A percentile compares a stretch with the other conserved stretches of the same genome.
Conservation (phyloP, 1,140 invertebrate species). For the Sycophila sp. region DNA sequence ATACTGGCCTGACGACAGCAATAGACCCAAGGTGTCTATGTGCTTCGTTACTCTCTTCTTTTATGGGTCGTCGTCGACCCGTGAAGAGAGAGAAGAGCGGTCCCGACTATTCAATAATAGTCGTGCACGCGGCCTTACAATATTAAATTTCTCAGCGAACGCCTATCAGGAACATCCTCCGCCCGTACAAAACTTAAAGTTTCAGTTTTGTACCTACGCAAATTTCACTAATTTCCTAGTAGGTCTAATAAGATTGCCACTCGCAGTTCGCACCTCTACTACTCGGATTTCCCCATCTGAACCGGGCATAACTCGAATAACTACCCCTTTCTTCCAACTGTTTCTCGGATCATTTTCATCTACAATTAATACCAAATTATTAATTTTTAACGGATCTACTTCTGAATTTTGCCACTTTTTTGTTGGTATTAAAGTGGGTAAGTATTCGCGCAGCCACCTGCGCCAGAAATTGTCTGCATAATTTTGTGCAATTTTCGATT, state of each 20-base stretch:
- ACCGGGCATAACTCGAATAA: not conserved
- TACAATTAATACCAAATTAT: conserved; percentile 6
- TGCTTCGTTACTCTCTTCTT: too few relatives aligned
- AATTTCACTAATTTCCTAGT: not conserved
- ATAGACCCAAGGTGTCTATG: too few relatives aligned
- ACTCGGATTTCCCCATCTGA: not conserved
- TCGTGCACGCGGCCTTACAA: too few relatives aligned
- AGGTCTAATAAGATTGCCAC: not conserved
- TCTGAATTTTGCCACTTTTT: conserved; percentile 1
- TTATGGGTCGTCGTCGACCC: too few relatives aligned
- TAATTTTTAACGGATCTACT: not conserved
- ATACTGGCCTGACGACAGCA: too few relatives aligned
- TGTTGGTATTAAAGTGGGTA: not conserved
- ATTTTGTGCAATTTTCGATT: conserved; percentile 15
- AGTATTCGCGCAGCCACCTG: conserved; percentile 3
- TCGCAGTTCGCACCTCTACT: not conserved
- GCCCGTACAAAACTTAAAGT: not conserved
- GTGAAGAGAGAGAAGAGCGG: too few relatives aligned
- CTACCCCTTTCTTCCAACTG: not conserved
- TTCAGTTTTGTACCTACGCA: not conserved
- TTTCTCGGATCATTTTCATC: not conserved
- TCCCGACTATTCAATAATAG: too few relatives aligned
- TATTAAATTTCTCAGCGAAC: too few relatives aligned
- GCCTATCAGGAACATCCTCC: not conserved
- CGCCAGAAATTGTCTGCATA: conserved; percentile 14